Conservation (phyloP, 2,888 invertebrate species). For the Drepanosiphum platanoidis region DNA sequence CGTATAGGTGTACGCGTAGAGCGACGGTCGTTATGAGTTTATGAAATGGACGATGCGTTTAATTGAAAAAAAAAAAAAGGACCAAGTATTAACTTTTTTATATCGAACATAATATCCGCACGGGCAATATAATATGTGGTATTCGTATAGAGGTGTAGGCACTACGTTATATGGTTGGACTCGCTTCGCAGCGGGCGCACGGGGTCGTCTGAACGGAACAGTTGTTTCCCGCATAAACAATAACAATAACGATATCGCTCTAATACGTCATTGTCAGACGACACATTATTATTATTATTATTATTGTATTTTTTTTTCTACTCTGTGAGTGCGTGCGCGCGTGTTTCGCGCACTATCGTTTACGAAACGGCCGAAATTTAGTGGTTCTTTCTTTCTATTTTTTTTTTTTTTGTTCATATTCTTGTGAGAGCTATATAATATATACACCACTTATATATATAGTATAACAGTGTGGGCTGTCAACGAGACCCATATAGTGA, state of each 20-base stretch:
- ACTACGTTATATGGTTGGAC: background rate
- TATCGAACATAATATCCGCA: too few relatives aligned
- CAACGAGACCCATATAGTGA: background rate
- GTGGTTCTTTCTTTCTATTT: too few relatives aligned
- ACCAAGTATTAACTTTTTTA: too few relatives aligned
- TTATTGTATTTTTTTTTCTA: background rate
- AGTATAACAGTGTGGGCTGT: constrained; percentile 2
- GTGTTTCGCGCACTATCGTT: background rate
- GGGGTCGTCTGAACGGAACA: background rate
- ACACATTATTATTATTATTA: background rate
- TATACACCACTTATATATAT: background rate
- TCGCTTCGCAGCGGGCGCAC: background rate
- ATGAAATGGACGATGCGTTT: background rate
- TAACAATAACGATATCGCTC: background rate
- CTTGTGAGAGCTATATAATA: constrained; percentile 2
- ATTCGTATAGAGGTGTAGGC: too few relatives aligned
- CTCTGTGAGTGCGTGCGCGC: background rate
- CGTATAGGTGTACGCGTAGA: background rate
- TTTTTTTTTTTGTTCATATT: constrained; percentile 1
- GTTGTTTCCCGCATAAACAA: background rate
- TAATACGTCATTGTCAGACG: background rate
- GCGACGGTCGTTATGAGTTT: background rate
- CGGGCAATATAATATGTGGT: background rate
- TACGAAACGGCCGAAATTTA: background rate
- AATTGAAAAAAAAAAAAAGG: too few relatives aligned